These are phyloP conservation scores for Watsonalla binaria DNA, from an alignment of 2,888 invertebrate species.

Conservation along the genomic window DNA sequence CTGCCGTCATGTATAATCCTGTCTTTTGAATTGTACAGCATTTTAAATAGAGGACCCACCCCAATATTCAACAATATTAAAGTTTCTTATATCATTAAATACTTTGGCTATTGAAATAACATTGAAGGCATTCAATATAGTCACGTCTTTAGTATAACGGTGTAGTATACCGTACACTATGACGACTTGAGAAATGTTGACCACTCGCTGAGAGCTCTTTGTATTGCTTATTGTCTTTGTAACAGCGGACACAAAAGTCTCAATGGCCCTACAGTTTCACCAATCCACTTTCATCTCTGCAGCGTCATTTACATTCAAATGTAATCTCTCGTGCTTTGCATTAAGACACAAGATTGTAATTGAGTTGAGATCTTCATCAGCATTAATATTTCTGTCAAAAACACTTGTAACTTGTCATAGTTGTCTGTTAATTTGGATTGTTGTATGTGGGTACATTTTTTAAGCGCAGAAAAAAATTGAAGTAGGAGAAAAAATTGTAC, in stretches of 20 bases:
- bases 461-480: constrained; percentile 54
- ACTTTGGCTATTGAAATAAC: constrained; percentile 10
- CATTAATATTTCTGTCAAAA: constrained; percentile 35
- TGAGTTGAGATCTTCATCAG: constrained; percentile 7
- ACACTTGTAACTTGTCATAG: constrained; percentile 73
- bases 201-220: constrained; percentile 65
- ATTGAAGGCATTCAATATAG: constrained; percentile 11
- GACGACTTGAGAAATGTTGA: constrained; percentile 56
- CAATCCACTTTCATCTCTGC: constrained; percentile 19
- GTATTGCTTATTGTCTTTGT: constrained; percentile 67
- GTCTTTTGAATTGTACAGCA: no score
- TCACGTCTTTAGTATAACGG: constrained; percentile 50
- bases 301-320: constrained; percentile 17
- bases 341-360: constrained; percentile 18
- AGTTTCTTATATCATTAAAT: no score
- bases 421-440: constrained; percentile 73
- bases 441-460: constrained; percentile 47
- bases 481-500: constrained; percentile 40
- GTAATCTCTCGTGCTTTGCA: constrained; percentile 18
- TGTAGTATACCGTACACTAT: constrained; percentile 32
- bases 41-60: no score
- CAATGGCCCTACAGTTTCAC: constrained; percentile 46
- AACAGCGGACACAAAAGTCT: constrained; percentile 56
- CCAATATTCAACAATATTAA: no score
- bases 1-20: no score